Conservation (phyloP, 2,113 vertebrate genomes). For the Fukomys damarensis region DNA sequence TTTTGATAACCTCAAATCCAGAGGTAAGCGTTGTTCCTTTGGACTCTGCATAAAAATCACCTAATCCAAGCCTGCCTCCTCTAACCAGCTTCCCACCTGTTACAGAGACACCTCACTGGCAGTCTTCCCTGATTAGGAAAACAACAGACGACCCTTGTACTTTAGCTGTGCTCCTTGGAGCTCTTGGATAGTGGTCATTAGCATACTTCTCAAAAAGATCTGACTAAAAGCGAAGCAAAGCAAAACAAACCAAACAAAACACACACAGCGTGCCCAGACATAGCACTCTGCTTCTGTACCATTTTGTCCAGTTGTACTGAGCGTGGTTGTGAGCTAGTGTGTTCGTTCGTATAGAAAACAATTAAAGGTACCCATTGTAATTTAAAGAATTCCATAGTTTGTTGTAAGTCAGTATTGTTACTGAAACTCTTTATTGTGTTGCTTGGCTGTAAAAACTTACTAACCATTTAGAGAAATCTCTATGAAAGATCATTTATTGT, state of each 20-base stretch:
- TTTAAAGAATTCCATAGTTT: neutral
- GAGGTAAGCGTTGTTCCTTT: neutral
- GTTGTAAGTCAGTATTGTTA: neutral
- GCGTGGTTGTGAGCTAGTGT: neutral
- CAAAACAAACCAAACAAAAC: neutral
- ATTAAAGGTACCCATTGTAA: neutral
- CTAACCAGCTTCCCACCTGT: neutral
- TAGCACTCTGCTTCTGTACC: neutral
- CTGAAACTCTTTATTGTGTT: neutral
- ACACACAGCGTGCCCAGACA: neutral
- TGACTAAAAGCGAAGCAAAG: neutral
- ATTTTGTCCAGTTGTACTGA: neutral
- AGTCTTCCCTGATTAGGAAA: neutral
- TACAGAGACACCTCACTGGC: too few species aligned
- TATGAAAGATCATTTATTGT: neutral
- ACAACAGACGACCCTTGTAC: neutral
- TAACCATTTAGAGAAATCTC: neutral
- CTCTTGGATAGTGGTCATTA: neutral
- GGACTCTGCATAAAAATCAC: neutral
- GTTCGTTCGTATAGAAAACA: neutral
- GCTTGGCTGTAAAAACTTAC: neutral
- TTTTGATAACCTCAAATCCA: neutral
- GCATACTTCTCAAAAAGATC: neutral
- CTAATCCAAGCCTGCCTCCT: neutral
- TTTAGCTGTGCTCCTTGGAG: neutral